Percentiles rank a stretch among this genome's conserved stretches.
Evolutionary conservation across 2,888 invertebrate species (phyloP).

Genomic region (Nebria salina): DNA sequence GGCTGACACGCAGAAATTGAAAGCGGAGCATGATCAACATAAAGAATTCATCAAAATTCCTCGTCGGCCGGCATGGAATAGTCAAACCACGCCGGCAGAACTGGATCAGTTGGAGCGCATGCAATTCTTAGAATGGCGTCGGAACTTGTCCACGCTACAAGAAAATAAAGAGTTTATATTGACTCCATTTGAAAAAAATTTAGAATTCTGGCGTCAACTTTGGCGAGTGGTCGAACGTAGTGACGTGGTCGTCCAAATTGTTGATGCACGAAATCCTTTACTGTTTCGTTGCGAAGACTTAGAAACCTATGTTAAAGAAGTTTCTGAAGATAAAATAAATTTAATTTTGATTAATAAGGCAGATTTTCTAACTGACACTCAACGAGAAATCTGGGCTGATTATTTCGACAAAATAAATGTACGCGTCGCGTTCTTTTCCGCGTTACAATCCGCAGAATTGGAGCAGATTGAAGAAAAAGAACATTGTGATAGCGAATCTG

Average conservation of each 20-base stretch:
- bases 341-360: constrained; percentile 95
- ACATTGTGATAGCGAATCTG: constrained; percentile 48
- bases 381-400: constrained; percentile 84
- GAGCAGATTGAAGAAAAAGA: constrained; percentile 53
- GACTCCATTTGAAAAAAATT: constrained; percentile 97
- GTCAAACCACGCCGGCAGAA: constrained; percentile 79
- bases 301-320: constrained; percentile 84
- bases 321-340: constrained; percentile 76
- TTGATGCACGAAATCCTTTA: constrained; percentile 96
- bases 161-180: constrained; percentile 82
- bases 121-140: constrained; percentile 90
- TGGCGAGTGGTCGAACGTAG: constrained; percentile 99
- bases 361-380: constrained; percentile 84
- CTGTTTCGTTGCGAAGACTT: constrained; percentile 88
- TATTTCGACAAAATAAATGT: constrained; percentile 80
- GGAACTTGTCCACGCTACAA: constrained; percentile 80
- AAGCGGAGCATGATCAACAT: constrained; percentile 68
- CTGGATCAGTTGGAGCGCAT: constrained; percentile 82
- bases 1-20: constrained; percentile 66
- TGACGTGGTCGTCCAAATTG: constrained; percentile 91
- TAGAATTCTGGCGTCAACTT: constrained; percentile 97
- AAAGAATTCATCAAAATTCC: constrained; percentile 80
- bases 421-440: constrained; percentile 91
- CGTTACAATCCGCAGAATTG: constrained; percentile 69
- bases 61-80: constrained; percentile 85